Evolutionary conservation across 2,113 vertebrate genomes (phyloP).

Genomic region (Poicephalus meyeri): DNA sequence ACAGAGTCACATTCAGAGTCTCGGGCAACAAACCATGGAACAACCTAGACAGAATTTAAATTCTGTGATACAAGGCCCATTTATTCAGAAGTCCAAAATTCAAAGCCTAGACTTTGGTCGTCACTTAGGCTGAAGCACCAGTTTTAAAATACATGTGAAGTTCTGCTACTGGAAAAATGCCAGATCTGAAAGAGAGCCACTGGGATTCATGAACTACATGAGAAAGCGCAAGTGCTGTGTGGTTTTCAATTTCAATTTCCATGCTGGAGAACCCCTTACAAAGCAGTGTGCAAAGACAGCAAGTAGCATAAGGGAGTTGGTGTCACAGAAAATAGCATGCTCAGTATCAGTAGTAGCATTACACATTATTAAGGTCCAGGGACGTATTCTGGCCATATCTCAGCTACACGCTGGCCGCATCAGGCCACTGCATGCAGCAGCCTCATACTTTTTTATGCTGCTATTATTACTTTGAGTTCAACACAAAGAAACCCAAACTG

Average conservation of each 20-base stretch:
- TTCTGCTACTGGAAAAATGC: neutral
- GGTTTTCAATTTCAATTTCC: conserved; percentile 13
- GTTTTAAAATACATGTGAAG: neutral
- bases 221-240: neutral
- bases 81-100: neutral
- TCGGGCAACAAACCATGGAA: neutral
- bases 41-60: neutral
- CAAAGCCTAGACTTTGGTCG: neutral
- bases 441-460: neutral
- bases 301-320: conserved; percentile 24
- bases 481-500: conserved; percentile 3
- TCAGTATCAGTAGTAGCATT: conserved; percentile 16
- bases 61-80: neutral
- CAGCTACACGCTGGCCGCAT: conserved; percentile 20
- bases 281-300: conserved; percentile 30
- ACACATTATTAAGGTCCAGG: conserved; percentile 48
- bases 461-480: conserved; percentile 43
- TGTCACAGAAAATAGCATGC: conserved; percentile 28
- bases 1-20: neutral
- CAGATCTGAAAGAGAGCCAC: neutral
- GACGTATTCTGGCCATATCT: conserved; percentile 9
- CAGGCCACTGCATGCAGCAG: neutral
- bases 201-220: neutral
- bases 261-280: neutral
- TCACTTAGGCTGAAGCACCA: neutral